phyloP scores from a whole-genome alignment of 2,888 invertebrate genomes.

The Ophion costatus region DNA sequence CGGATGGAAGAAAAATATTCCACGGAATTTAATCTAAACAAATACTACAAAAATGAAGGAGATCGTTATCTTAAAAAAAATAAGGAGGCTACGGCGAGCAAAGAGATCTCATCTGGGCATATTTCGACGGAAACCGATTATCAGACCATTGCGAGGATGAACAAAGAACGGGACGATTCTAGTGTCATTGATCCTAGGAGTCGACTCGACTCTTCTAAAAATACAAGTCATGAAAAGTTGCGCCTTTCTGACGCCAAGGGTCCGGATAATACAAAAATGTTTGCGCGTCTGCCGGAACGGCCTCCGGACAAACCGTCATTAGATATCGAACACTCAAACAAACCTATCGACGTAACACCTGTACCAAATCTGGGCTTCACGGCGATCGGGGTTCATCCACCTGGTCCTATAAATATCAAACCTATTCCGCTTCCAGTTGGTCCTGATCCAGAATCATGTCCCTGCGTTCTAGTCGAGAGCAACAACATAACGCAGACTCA shows the following conservation, averaged over 20 bases:
- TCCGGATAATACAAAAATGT: slow-evolving; percentile 23
- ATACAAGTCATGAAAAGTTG: slow-evolving; percentile 10
- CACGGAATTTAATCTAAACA: slow-evolving; percentile 19
- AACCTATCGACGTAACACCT: slow-evolving; percentile 51
- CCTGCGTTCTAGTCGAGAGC: slow-evolving; percentile 86
- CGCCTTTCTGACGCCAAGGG: slow-evolving; percentile 1
- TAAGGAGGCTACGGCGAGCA: background rate
- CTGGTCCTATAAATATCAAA: slow-evolving; percentile 84
- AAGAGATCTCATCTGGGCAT: background rate
- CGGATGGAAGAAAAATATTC: slow-evolving; percentile 11
- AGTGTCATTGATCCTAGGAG: background rate
- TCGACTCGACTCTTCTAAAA: slow-evolving; percentile 14
- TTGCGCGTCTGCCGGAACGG: slow-evolving; percentile 23
- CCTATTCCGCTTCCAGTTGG: slow-evolving; percentile 87
- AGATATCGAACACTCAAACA: slow-evolving; percentile 70
- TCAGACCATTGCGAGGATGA: slow-evolving; percentile 6
- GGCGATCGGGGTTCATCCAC: slow-evolving; percentile 84
- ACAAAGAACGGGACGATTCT: background rate
- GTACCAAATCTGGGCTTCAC: slow-evolving; percentile 80
- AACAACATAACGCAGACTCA: slow-evolving; percentile 77
- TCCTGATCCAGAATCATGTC: slow-evolving; percentile 87
- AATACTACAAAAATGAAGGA: slow-evolving; percentile 17
- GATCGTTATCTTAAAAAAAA: background rate
- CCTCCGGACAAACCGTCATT: slow-evolving; percentile 59
- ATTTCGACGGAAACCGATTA: slow-evolving; percentile 36